Percentiles rank a stretch among this genome's conserved stretches.
phyloP scores from a whole-genome alignment of 2,888 invertebrate genomes.

The Hylaea fasciaria region DNA sequence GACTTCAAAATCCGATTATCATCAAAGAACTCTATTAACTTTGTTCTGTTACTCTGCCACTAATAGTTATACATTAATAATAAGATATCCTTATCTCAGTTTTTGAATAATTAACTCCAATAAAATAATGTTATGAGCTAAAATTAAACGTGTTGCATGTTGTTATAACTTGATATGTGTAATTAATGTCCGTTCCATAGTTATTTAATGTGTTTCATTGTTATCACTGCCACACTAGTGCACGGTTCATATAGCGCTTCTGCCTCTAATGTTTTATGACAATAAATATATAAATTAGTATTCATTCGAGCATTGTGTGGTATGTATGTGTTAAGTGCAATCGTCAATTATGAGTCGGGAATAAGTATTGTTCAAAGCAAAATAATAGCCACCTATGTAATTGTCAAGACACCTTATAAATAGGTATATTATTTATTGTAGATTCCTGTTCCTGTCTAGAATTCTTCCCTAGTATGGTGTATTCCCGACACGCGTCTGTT shows the following conservation, averaged over 20 bases:
- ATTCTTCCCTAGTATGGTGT: too few relatives aligned
- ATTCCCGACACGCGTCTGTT: too few relatives aligned
- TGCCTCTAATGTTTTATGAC: background rate
- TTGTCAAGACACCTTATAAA: too few relatives aligned
- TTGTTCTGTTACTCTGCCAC: background rate
- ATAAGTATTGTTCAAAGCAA: background rate
- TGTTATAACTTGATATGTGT: conserved; percentile 7
- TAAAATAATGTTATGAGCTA: too few relatives aligned
- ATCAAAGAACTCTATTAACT: background rate
- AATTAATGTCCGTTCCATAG: conserved; percentile 3
- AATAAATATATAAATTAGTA: background rate
- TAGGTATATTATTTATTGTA: too few relatives aligned
- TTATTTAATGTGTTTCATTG: background rate
- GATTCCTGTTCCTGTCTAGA: too few relatives aligned
- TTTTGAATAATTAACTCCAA: too few relatives aligned
- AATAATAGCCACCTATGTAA: too few relatives aligned
- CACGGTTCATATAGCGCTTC: background rate
- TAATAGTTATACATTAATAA: background rate
- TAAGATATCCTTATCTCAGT: too few relatives aligned
- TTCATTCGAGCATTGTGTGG: background rate
- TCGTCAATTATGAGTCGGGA: conserved; percentile 1
- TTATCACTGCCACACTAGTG: background rate
- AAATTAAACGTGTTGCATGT: background rate
- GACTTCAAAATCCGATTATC: too few relatives aligned
- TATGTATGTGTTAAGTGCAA: background rate